Base-by-base conservation (phyloP, 2,888 invertebrate genomes). In the Archips xylosteana region DNA sequence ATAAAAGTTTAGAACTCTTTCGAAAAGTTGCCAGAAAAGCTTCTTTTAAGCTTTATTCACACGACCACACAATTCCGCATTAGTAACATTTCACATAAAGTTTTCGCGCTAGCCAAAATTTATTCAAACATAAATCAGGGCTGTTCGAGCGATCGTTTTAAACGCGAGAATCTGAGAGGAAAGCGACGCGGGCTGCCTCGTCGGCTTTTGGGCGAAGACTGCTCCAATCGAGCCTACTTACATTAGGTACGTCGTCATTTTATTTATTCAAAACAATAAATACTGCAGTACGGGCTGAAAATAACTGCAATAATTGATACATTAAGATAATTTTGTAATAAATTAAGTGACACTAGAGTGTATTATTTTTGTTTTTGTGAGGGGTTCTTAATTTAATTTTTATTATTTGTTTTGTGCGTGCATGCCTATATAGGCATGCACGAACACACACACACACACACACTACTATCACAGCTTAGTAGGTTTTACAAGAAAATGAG, bases 211-310 rank as follows among this genome's bases (percentile, higher is more conserved):
- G 51, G 39, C 57, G 5, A 36, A 32, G 12, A 72, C 72, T 72
- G 72, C 47, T 57, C 61, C 13, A 47, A 6, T n/a, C 47, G 34
- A n/a, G 51, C 54, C 34, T 15, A 45, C 71, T 15, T 34, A 61
- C 62, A 68, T 49, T 67, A 23, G 23, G 23, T 23, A 49, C 66
- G 34, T 63, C 67, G 57, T 32, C 57, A 57, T 23, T 51, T 32
- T 10, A 51, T 67, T 61, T 45, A 57, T 49, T 47, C 23, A 67
- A 72, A 39, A 67, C 15, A 51, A 51, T 45, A 36, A 32, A 47
- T 54, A 67, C 4, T 5, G 5, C 6, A 49, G 12, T 45, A 45
- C 45, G 2, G 3, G 45, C 12, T 3, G 45, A 45, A 45, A 45
- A 45, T 12, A 12, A 45, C 9, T 47, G 12, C 10, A 12, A 13